Evolutionary conservation across 2,797 vertebrate genomes (phyloP).

Genomic region (Lutra lutra): DNA sequence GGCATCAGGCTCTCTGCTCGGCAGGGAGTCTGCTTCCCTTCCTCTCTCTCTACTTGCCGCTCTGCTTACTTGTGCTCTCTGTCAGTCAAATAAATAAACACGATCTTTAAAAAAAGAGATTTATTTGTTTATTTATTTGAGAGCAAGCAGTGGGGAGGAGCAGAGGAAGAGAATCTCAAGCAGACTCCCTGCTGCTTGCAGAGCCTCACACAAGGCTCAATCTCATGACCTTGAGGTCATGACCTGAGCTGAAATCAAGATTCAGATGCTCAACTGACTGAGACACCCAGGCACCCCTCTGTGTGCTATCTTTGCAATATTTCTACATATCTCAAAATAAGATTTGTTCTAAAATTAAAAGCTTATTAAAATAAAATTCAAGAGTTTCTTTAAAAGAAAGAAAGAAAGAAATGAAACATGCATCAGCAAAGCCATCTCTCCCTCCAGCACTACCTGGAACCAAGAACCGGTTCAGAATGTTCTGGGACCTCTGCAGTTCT

Average conservation of each 20-base stretch:
- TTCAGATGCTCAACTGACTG: background rate
- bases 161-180: background rate
- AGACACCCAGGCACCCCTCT: background rate
- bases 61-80: too few species aligned
- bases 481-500: too few species aligned
- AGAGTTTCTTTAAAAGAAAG: background rate
- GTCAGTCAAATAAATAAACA: too few species aligned
- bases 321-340: background rate
- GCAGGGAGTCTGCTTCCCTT: too few species aligned
- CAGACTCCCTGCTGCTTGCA: background rate
- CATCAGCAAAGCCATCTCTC: background rate
- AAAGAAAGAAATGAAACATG: background rate
- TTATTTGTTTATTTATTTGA: background rate
- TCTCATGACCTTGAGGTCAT: background rate
- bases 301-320: background rate
- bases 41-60: too few species aligned
- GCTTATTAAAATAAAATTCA: background rate
- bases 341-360: background rate
- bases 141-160: background rate
- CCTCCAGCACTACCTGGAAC: background rate
- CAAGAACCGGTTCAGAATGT: background rate
- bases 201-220: background rate
- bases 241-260: background rate
- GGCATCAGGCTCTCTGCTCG: too few species aligned
- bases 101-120: background rate